These are phyloP conservation scores for Charadrius vociferus DNA, from an alignment of 2,113 vertebrate species.

Conservation along the genomic window DNA sequence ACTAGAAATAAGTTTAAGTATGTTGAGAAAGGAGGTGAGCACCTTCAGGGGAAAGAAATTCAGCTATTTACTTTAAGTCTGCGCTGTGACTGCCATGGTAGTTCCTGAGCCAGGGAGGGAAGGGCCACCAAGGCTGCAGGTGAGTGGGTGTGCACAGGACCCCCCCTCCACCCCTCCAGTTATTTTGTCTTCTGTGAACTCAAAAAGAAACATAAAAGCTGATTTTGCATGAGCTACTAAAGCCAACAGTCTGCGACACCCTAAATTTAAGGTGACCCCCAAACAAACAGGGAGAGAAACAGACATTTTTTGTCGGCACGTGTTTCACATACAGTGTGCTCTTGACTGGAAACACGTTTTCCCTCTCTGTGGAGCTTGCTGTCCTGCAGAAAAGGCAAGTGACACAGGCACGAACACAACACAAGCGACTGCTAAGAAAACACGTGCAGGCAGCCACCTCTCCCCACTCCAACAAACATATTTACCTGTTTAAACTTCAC, in stretches of 20 bases:
- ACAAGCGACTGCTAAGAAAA: not conserved
- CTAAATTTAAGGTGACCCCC: not conserved
- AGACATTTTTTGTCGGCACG: not conserved
- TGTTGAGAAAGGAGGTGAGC: not conserved
- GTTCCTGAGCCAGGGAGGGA: not conserved
- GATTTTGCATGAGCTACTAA: not conserved
- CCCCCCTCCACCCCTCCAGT: rapidly evolving
- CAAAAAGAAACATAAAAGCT: not conserved
- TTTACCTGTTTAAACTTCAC: not conserved
- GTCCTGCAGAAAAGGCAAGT: not conserved
- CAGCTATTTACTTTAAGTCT: not conserved
- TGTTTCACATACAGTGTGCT: not conserved
- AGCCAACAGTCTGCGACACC: not conserved
- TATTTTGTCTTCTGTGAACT: not conserved
- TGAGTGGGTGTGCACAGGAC: not conserved
- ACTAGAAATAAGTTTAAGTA: not conserved
- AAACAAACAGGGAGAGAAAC: not conserved
- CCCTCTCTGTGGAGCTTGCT: not conserved
- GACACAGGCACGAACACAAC: not conserved
- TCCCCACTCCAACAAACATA: not conserved
- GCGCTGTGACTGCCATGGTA: not conserved
- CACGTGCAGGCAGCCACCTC: not conserved
- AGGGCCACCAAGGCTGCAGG: not conserved
- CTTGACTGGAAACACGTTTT: not conserved
- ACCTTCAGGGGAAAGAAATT: not conserved